Evolutionary conservation across 1,140 invertebrate genomes (phyloP).

Genomic region (Armadillidium nasatum): DNA sequence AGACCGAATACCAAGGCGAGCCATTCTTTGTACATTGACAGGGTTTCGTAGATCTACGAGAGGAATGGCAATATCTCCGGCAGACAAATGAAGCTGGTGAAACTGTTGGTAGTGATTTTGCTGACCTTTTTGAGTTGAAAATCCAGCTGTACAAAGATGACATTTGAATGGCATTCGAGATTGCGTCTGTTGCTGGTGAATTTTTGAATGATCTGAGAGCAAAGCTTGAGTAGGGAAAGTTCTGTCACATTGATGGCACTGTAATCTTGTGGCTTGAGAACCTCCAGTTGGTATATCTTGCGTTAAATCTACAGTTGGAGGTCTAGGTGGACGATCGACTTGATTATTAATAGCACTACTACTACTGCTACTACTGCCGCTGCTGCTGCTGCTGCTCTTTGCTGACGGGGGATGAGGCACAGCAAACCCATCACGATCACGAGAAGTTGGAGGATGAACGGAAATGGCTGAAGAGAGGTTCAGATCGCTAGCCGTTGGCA

Average conservation of each 20-base stretch:
- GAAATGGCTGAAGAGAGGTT: conserved; percentile 68
- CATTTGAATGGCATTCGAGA: conserved; percentile 55
- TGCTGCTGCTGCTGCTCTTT: conserved; percentile 46
- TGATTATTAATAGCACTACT: conserved; percentile 27
- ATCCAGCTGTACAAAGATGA: conserved; percentile 64
- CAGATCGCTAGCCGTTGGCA: conserved; percentile 47
- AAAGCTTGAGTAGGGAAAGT: conserved; percentile 54
- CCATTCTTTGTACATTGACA: conserved; percentile 59
- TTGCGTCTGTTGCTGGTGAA: conserved; percentile 49
- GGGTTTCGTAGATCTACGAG: conserved; percentile 66
- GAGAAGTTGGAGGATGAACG: conserved; percentile 52
- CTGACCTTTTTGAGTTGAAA: conserved; percentile 61
- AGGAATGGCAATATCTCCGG: conserved; percentile 62
- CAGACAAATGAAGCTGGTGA: conserved; percentile 49
- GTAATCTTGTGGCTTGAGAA: conserved; percentile 44
- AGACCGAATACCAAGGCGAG: conserved; percentile 64
- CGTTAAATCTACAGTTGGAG: conserved; percentile 57
- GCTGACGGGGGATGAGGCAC: conserved; percentile 41
- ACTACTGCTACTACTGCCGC: conserved; percentile 34
- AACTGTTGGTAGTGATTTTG: conserved; percentile 65
- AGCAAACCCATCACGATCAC: conserved; percentile 44
- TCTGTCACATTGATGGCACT: conserved; percentile 56
- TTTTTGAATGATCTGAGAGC: conserved; percentile 54
- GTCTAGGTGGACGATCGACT: conserved; percentile 54
- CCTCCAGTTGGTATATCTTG: conserved; percentile 50